Conservation (phyloP, 1,140 invertebrate genomes). For the Danaus melanippus region DNA sequence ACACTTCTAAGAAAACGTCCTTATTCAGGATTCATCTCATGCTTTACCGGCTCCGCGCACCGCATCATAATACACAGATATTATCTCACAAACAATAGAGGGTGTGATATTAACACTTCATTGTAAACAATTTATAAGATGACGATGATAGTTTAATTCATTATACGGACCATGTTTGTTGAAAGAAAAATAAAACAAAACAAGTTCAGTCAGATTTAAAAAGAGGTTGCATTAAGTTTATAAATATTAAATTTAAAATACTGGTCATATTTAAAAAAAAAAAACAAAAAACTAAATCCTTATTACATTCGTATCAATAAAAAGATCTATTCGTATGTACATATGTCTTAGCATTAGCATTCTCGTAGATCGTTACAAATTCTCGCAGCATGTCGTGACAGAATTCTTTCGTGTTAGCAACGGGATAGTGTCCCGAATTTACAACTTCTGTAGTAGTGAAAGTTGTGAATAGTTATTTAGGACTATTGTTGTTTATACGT, state of each 20-base stretch:
- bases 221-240: no score
- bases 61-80: conserved; percentile 44
- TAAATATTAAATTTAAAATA: no score
- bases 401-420: conserved; percentile 39
- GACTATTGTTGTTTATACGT: no score
- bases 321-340: no score
- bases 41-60: conserved; percentile 20
- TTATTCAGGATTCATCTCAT: conserved; percentile 39
- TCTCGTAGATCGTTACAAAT: conserved; percentile 34
- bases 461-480: conserved; percentile 2
- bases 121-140: conserved; percentile 20
- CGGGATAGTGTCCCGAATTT: conserved; percentile 34
- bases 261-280: neutral
- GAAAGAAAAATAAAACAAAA: no score
- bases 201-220: no score
- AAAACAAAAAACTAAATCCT: conserved; percentile 3
- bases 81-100: conserved; percentile 40
- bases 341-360: conserved; percentile 29
- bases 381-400: conserved; percentile 31
- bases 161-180: neutral
- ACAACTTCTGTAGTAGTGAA: conserved; percentile 19
- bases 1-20: conserved; percentile 39
- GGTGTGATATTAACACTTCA: conserved; percentile 36
- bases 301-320: neutral
- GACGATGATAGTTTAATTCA: conserved; percentile 8